phyloP scores from a whole-genome alignment of 92 coral and sea anemone species.

The Montipora capitata region DNA sequence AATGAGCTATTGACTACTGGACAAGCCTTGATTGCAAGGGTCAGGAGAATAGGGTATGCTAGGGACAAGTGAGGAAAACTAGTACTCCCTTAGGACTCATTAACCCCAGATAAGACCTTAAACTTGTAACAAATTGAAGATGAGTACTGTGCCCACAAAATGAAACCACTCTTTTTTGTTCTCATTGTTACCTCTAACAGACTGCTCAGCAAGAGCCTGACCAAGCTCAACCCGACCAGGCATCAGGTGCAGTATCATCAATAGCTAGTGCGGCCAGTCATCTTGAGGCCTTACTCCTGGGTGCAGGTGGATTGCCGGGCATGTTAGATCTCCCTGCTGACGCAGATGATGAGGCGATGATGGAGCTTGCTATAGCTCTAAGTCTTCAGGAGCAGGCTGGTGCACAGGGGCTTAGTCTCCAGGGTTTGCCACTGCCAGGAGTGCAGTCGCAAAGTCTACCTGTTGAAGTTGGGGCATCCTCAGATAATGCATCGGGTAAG shows the following conservation, averaged over 20 bases:
- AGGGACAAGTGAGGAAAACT: no score
- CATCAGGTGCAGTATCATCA: slow-evolving; percentile 67
- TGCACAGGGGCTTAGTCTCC: slow-evolving; percentile 70
- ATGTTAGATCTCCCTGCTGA: slow-evolving; percentile 96
- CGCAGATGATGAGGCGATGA: slow-evolving; percentile 99
- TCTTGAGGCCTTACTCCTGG: slow-evolving; percentile 91
- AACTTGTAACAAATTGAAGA: no score
- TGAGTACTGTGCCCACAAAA: no score
- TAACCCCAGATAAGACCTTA: no score
- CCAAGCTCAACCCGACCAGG: slow-evolving; percentile 52
- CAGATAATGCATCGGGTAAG: slow-evolving; percentile 76
- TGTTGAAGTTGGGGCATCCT: slow-evolving; percentile 75
- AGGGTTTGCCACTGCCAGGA: slow-evolving; percentile 51
- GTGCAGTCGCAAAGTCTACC: slow-evolving; percentile 54
- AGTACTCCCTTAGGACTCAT: no score
- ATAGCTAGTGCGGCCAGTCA: slow-evolving; percentile 85
- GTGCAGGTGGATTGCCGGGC: slow-evolving; percentile 88
- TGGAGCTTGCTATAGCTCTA: slow-evolving; percentile 98
- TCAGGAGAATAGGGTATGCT: no score
- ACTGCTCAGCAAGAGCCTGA: slow-evolving; percentile 64
- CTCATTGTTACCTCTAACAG: slow-evolving; percentile 7
- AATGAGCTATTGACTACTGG: no score
- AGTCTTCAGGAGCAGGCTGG: slow-evolving; percentile 97
- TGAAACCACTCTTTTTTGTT: neutral
- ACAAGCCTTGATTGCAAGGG: no score